Evolutionary conservation across 2,113 vertebrate species (phyloP).

Genomic region (Andinoacara biseriatus): DNA sequence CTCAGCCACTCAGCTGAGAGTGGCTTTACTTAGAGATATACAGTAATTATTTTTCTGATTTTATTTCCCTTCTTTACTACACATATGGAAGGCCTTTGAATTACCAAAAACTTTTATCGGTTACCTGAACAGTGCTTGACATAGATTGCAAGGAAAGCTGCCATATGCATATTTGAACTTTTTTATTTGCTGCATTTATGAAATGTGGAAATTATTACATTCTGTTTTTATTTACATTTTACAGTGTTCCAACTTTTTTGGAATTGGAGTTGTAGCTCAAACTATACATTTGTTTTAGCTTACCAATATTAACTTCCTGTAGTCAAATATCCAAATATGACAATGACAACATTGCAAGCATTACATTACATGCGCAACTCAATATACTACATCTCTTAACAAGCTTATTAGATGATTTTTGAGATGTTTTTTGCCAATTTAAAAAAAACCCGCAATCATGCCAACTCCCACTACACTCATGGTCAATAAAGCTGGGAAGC

Average conservation of each 20-base stretch:
- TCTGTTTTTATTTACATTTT: too few relatives aligned
- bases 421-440: not conserved
- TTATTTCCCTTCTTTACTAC: not conserved
- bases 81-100: not conserved
- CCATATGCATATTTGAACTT: not conserved
- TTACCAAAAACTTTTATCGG: not conserved
- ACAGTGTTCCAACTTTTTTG: too few relatives aligned
- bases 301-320: not conserved
- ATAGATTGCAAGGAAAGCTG: not conserved
- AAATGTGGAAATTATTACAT: too few relatives aligned
- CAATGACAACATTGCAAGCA: not conserved
- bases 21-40: not conserved
- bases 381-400: not conserved
- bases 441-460: not conserved
- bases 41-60: not conserved
- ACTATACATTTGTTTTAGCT: not conserved
- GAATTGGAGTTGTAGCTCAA: not conserved
- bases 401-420: not conserved
- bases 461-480: not conserved
- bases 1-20: not conserved
- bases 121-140: not conserved
- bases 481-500: slow-evolving; percentile 27
- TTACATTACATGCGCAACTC: not conserved
- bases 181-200: not conserved
- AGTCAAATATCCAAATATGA: not conserved